Evolutionary conservation across 1,140 invertebrate genomes (phyloP).

Genomic region (Triops longicaudatus): DNA sequence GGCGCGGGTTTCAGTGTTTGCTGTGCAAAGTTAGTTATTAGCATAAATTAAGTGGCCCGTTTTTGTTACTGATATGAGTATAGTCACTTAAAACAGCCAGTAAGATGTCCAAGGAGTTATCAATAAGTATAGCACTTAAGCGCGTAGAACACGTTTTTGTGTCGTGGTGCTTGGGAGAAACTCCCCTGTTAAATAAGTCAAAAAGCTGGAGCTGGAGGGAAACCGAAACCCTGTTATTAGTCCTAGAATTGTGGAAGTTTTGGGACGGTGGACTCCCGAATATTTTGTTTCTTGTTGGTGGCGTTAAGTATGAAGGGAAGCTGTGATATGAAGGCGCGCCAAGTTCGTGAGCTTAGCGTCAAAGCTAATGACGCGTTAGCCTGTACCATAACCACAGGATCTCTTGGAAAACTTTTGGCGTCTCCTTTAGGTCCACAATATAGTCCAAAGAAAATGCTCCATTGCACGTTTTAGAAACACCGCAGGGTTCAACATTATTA

Average conservation of each 20-base stretch:
- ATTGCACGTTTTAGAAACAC: constrained; percentile 3
- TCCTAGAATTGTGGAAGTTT: not conserved
- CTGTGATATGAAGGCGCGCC: constrained; percentile 13
- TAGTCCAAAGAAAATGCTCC: not conserved
- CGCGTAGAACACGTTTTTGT: not conserved
- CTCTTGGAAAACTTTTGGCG: not conserved
- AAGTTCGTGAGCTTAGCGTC: constrained; percentile 11
- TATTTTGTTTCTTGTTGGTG: not conserved
- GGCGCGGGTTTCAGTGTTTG: not conserved
- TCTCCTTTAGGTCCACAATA: not conserved
- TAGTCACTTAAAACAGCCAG: not conserved
- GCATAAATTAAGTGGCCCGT: not conserved
- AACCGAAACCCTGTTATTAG: constrained; percentile 7
- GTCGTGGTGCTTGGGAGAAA: not conserved
- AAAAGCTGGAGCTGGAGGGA: not conserved
- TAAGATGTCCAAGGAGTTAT: not conserved
- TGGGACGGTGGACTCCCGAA: not conserved
- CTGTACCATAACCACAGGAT: constrained; percentile 2
- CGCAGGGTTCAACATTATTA: constrained; percentile 8
- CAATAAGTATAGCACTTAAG: not conserved
- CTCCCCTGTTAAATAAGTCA: not conserved
- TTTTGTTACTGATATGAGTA: not conserved
- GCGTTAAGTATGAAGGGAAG: constrained; percentile 10
- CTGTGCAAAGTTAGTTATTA: constrained; percentile 8
- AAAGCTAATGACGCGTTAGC: constrained; percentile 14